Base-by-base conservation (phyloP, 2,888 invertebrate genomes). In the Brachypterus glaber region DNA sequence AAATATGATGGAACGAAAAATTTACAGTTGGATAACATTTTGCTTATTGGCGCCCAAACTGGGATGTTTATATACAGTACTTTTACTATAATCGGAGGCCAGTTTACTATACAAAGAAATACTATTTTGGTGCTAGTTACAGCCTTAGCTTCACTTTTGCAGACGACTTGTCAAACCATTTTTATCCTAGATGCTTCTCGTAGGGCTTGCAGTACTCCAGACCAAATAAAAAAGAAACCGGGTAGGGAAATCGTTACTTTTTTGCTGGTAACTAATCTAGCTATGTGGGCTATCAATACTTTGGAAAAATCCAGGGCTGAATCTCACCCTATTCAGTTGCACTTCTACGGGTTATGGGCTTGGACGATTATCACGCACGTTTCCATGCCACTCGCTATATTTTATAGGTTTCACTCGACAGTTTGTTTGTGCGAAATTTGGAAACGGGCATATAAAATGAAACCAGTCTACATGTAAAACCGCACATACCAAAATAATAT, bases 351-450 rank as follows among this genome's bases (percentile, higher is more conserved):
- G 0, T 74, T 82, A 1, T 88, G 88, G 87, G 85, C 85, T 2
- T 91, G 90, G 90, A 87, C 88, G 0, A 85, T 90, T 49, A 88
- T 91, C 51, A 87, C 86, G 0, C 88, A 90, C 58, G 81, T 89
- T 0, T 85, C 87, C 0, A 87, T 88, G 79, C 90, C 90, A 0
- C 67, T 91, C 31, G 86, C 86, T 0, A 89, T 90, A 51, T 90
- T 90, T 67, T 91, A 88, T 64, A 71, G 91, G 27, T 91, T 91
- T 59, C 90, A 91, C 63, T 89, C 89, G 2, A 88, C 90, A 1
- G 90, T 91, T 50, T 91, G 91, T 62, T 73, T 92, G 13, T 90
- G 89, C 55, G 90, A 91, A 63, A 84, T 92, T 39, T 92, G 91
- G 91, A 91, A 89, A 61, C 77, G 82, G 45, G 81, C 87, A 33